These are phyloP conservation scores for Pitta sordida DNA, from an alignment of 2,113 vertebrate species.

Conservation along the genomic window DNA sequence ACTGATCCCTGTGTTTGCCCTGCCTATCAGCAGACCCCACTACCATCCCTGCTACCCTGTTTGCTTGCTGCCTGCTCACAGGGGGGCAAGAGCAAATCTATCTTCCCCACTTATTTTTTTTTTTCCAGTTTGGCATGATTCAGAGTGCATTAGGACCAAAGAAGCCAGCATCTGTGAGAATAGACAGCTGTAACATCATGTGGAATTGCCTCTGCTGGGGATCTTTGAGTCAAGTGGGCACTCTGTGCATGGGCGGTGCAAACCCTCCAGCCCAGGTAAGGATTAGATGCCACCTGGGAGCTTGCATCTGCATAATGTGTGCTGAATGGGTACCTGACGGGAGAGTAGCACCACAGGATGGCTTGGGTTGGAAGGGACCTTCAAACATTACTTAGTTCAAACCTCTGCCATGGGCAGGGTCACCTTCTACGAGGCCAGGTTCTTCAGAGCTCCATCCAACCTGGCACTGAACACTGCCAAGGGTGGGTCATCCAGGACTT, in stretches of 20 bases:
- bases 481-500: neutral
- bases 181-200: neutral
- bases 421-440: too few species aligned
- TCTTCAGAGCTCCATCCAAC: rapidly evolving
- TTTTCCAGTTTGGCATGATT: neutral
- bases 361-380: neutral
- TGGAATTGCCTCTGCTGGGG: neutral
- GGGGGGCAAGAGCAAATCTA: neutral
- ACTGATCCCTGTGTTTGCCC: neutral
- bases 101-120: neutral
- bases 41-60: neutral
- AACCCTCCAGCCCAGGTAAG: neutral
- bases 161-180: neutral
- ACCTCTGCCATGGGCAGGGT: neutral
- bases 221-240: neutral
- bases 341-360: neutral
- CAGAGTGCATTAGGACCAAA: neutral
- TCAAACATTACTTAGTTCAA: neutral
- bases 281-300: neutral
- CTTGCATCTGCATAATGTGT: neutral
- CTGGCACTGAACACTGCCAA: neutral
- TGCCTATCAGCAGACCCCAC: neutral
- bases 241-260: neutral
- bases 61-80: neutral
- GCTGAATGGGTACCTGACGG: rapidly evolving